phyloP scores from a whole-genome alignment of 1,140 invertebrate genomes.

The Anoplolepis gracilipes region DNA sequence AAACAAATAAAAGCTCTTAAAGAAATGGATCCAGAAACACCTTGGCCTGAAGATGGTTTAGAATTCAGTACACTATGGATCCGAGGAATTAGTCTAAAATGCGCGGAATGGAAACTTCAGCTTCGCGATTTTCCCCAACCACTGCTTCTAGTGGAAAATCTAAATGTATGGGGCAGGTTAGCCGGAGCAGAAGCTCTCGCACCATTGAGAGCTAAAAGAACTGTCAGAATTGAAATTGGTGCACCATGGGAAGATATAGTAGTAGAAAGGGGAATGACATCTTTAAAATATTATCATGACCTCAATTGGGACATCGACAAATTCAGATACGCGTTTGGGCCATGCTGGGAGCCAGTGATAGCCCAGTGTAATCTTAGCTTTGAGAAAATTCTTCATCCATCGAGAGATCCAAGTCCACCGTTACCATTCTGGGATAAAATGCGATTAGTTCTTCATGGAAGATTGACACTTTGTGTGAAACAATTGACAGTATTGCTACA shows the following conservation, averaged over 20 bases:
- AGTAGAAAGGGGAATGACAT: slow-evolving; percentile 95
- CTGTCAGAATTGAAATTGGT: slow-evolving; percentile 90
- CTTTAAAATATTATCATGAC: slow-evolving; percentile 99
- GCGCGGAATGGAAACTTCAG: slow-evolving; percentile 94
- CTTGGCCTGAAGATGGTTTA: slow-evolving; percentile 95
- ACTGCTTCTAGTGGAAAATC: slow-evolving; percentile 92
- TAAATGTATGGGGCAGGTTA: slow-evolving; percentile 95
- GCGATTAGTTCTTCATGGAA: slow-evolving; percentile 95
- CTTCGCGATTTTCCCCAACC: slow-evolving; percentile 98
- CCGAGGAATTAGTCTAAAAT: slow-evolving; percentile 92
- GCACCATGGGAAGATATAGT: slow-evolving; percentile 91
- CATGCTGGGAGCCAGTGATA: slow-evolving; percentile 99
- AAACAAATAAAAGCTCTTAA: slow-evolving; percentile 91
- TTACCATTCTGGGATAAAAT: slow-evolving; percentile 99
- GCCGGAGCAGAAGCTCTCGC: slow-evolving; percentile 96
- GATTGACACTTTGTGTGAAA: slow-evolving; percentile 94
- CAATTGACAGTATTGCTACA: slow-evolving; percentile 96
- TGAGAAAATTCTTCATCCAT: slow-evolving; percentile 94
- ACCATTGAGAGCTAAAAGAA: slow-evolving; percentile 91
- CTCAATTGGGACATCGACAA: slow-evolving; percentile 97
- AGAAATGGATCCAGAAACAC: slow-evolving; percentile 93
- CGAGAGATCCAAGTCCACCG: slow-evolving; percentile 96
- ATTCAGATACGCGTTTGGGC: slow-evolving; percentile 97
- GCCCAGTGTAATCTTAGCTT: slow-evolving; percentile 97
- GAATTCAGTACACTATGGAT: slow-evolving; percentile 98